phyloP scores from a whole-genome alignment of 2,113 vertebrate species.

The Mustelus asterias region DNA sequence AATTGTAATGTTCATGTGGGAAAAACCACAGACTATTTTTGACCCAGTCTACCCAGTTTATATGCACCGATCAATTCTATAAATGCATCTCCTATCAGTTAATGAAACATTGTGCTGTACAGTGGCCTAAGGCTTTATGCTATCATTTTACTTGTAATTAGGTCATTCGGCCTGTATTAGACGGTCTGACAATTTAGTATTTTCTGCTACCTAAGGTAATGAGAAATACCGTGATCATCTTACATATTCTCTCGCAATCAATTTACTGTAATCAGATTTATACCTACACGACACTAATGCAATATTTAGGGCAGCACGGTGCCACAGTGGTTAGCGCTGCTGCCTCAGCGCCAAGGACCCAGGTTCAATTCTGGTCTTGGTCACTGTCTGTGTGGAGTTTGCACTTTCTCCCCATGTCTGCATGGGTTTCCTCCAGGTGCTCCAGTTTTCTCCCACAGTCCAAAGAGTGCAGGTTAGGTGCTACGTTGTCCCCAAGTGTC shows the following conservation, averaged over 20 bases:
- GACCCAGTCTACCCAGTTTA: neutral
- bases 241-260: neutral
- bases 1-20: too few species aligned
- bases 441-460: too few species aligned
- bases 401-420: too few species aligned
- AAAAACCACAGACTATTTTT: neutral
- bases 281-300: neutral
- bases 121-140: neutral
- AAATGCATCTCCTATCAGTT: neutral
- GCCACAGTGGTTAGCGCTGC: too few species aligned
- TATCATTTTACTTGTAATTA: conserved; percentile 23
- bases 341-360: too few species aligned
- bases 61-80: neutral
- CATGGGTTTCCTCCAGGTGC: too few species aligned
- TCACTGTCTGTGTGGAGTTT: too few species aligned
- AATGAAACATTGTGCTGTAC: neutral
- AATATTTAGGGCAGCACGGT: too few species aligned
- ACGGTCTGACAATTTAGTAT: neutral
- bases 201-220: neutral
- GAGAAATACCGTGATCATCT: neutral
- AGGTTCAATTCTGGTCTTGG: too few species aligned
- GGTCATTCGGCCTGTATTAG: neutral
- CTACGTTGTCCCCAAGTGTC: too few species aligned
- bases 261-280: neutral
- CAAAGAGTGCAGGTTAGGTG: too few species aligned